Conservation (phyloP, 2,113 vertebrate species). For the Atrichornis clamosus region DNA sequence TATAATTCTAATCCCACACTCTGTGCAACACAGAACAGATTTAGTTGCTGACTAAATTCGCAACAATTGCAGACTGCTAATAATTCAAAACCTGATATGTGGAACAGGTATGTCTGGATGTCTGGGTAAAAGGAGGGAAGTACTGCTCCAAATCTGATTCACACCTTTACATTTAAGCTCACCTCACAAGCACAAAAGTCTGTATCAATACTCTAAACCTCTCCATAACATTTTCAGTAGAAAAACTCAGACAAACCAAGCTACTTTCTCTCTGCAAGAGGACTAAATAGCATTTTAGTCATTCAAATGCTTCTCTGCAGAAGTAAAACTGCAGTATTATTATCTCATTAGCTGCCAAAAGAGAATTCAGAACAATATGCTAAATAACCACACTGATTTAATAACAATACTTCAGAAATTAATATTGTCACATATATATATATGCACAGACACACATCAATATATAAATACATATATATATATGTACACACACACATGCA, state of each 20-base stretch:
- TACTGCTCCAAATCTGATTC: background rate
- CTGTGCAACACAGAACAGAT: background rate
- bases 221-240: background rate
- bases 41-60: background rate
- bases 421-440: background rate
- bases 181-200: background rate
- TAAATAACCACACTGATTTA: background rate
- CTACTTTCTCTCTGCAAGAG: background rate
- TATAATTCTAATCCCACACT: background rate
- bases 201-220: background rate
- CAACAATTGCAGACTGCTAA: background rate
- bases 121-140: background rate
- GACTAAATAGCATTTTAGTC: background rate
- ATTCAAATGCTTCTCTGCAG: background rate
- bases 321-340: background rate
- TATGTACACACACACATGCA: background rate
- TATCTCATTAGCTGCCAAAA: background rate
- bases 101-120: background rate
- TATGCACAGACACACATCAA: background rate
- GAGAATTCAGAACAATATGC: background rate
- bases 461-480: background rate
- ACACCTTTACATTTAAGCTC: background rate
- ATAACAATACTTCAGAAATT: background rate
- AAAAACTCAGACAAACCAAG: background rate
- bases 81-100: background rate